Conservation (phyloP, 92 coral and sea anemone species). For the Epizoanthus rinbou region DNA sequence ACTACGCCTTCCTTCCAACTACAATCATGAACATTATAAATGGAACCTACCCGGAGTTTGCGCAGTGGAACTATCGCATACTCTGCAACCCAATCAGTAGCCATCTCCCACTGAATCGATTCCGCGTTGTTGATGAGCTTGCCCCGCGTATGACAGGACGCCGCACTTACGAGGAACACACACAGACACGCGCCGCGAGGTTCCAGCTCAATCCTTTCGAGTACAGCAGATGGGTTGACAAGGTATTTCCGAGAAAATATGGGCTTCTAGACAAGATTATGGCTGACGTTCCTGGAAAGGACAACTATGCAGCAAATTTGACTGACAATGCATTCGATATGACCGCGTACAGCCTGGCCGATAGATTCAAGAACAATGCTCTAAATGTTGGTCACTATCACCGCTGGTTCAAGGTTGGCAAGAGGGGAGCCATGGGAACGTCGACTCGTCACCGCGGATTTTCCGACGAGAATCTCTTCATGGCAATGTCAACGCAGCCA, state of each 20-base stretch:
- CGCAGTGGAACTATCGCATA: constrained; percentile 86
- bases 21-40: constrained; percentile 81
- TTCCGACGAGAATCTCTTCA: constrained; percentile 79
- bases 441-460: constrained; percentile 88
- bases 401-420: constrained; percentile 82
- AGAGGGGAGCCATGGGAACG: constrained; percentile 87
- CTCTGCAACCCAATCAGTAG: constrained; percentile 65
- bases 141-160: constrained; percentile 51
- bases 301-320: constrained; percentile 78
- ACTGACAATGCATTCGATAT: constrained; percentile 79
- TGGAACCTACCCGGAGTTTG: constrained; percentile 78
- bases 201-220: constrained; percentile 74
- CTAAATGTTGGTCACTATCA: constrained; percentile 83
- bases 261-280: constrained; percentile 41
- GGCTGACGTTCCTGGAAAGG: constrained; percentile 85
- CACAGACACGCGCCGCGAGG: constrained; percentile 61
- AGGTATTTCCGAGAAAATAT: constrained; percentile 9
- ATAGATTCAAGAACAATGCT: constrained; percentile 43
- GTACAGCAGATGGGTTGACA: constrained; percentile 50
- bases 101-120: constrained; percentile 68
- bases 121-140: constrained; percentile 69
- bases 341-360: constrained; percentile 65
- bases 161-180: constrained; percentile 44
- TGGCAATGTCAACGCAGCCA: constrained; percentile 94
- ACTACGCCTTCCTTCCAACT: constrained; percentile 88